Conservation (phyloP, 2,888 invertebrate species). For the Hipparchia sbordonii region DNA sequence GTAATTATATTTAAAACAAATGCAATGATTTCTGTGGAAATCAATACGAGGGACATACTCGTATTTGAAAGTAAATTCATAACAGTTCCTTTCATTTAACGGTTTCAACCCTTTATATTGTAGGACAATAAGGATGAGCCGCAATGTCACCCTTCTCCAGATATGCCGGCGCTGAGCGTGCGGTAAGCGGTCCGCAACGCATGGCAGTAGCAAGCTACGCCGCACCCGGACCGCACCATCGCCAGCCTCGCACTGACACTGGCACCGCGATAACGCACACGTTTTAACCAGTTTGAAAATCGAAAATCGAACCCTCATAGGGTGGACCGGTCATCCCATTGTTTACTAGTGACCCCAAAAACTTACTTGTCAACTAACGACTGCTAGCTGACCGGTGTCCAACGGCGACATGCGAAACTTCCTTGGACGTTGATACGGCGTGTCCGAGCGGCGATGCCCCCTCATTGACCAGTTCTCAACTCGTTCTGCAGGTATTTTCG, state of each 20-base stretch:
- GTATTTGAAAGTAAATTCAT: not conserved
- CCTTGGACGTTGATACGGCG: constrained; percentile 71
- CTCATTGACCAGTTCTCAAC: constrained; percentile 65
- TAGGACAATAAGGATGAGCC: constrained; percentile 69
- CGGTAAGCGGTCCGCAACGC: constrained; percentile 53
- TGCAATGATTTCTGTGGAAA: not conserved
- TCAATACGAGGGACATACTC: not conserved
- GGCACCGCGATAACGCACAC: constrained; percentile 46
- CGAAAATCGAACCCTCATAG: constrained; percentile 46
- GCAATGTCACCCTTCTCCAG: constrained; percentile 77
- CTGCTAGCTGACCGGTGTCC: constrained; percentile 63
- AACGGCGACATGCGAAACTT: constrained; percentile 71
- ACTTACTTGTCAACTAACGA: constrained; percentile 51
- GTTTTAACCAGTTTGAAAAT: constrained; percentile 56
- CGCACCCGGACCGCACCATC: constrained; percentile 78
- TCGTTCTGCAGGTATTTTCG: constrained; percentile 73
- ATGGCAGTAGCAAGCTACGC: constrained; percentile 74
- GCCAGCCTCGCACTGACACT: constrained; percentile 55
- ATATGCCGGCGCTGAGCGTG: constrained; percentile 56
- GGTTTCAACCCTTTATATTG: constrained; percentile 62
- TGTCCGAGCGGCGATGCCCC: constrained; percentile 61
- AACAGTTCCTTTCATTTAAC: constrained; percentile 25
- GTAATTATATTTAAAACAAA: not conserved
- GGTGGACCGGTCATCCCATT: constrained; percentile 68
- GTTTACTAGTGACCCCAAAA: constrained; percentile 74